These are phyloP conservation scores for Ceratina japonica DNA, from an alignment of 1,140 invertebrate species.

Conservation along the genomic window DNA sequence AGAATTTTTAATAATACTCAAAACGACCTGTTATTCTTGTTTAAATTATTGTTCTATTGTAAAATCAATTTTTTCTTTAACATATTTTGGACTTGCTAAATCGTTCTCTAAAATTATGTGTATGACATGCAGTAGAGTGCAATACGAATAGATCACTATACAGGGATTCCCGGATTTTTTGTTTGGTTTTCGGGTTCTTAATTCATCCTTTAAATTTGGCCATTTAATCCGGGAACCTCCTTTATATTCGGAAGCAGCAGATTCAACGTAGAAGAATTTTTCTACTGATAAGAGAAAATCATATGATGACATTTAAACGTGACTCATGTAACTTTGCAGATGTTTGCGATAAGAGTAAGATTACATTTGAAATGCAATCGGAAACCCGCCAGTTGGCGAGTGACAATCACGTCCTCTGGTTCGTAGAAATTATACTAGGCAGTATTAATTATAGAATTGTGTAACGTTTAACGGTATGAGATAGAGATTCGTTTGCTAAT, in stretches of 20 bases:
- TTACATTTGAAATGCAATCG: background rate
- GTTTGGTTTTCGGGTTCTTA: too few relatives aligned
- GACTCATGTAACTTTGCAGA: background rate
- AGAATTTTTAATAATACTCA: too few relatives aligned
- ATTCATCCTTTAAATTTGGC: too few relatives aligned
- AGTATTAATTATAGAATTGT: background rate
- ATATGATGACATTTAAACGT: background rate
- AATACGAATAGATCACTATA: background rate
- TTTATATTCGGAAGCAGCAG: too few relatives aligned
- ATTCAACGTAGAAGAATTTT: background rate
- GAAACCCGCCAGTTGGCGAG: background rate
- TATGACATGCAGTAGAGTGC: too few relatives aligned
- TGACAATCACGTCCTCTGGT: constrained; percentile 10
- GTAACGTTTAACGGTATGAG: background rate
- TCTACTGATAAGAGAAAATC: background rate
- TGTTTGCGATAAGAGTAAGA: constrained; percentile 2
- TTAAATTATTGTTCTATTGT: too few relatives aligned
- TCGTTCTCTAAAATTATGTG: too few relatives aligned
- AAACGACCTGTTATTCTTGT: too few relatives aligned
- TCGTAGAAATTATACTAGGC: constrained; percentile 2
- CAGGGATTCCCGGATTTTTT: too few relatives aligned
- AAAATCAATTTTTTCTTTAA: too few relatives aligned
- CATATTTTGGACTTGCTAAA: too few relatives aligned
- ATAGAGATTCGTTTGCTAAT: background rate
- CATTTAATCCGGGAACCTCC: too few relatives aligned